Evolutionary conservation across 2,113 vertebrate species (phyloP), one percentile per base, ranked within the genome.

Genomic region (Grantiella picta): DNA sequence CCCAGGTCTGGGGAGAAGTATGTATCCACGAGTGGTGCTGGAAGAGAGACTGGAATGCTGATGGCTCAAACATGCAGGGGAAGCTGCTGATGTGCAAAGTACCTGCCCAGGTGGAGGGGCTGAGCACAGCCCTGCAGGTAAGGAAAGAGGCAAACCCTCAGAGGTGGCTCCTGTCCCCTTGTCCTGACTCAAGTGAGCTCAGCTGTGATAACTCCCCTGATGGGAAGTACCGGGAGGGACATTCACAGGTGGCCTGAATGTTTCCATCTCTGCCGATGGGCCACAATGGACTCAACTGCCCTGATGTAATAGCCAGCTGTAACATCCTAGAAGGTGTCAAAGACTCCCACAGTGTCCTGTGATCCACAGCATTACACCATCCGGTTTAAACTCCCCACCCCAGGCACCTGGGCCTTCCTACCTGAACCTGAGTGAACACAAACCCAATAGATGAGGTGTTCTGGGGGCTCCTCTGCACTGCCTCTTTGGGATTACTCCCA

Each of bases 301-400:
- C 15, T 6, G 42, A 13, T 7, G 4, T 0, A 12, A 38, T 6
- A 49, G 17, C n/a, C 60, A 35, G 15, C 50, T 75, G 29, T 10
- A 15, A 29, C 42, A 38, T 15, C 23, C 40, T 5, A 9, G 10
- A 24, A 40, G 15, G 59, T 29, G 82, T 8, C 50, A 47, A 38
- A n/a, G 20, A 10, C 29, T 20, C 42, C 42, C 2, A 0, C 28
- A 28, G 23, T 4, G 12, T 15, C 9, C 68, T 5, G 7, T 38
- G 57, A 84, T 8, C 57, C n/a, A 28, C 29, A 57, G 5, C 18
- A 19, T 12, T 6, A 11, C 28, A 54, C 19, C 69, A 54, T 10
- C 40, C 1, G 5, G 1, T 7, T 14, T 23, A 5, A 47, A 40
- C 10, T 7, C 23, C 40, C 49, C 0, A 0, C 20, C 27, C 60